Percentiles rank a stretch among this genome's conserved stretches.
These are phyloP conservation scores for Petrosia ficiformis DNA, from an alignment of 37 sponge, comb jelly and placozoan species.

Conservation along the genomic window DNA sequence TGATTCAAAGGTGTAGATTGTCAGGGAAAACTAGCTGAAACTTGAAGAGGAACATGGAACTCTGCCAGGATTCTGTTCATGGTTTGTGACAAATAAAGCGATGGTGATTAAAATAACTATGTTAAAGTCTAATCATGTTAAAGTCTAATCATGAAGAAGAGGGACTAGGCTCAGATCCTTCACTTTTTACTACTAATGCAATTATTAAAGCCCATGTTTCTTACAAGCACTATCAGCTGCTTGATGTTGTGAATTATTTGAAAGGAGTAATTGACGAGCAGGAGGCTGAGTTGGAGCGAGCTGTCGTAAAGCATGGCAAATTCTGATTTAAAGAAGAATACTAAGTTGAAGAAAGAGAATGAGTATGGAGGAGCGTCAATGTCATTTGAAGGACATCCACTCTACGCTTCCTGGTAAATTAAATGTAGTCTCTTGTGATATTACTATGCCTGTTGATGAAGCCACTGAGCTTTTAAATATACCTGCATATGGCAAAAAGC, in stretches of 20 bases:
- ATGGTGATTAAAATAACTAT: not conserved
- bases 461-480: not conserved
- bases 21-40: not conserved
- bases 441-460: slow-evolving; percentile 1
- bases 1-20: slow-evolving; percentile 11
- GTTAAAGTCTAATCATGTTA: slow-evolving; percentile 1
- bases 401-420: not conserved
- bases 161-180: slow-evolving; percentile 36
- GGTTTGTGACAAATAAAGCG: slow-evolving; percentile 4
- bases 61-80: slow-evolving; percentile 15
- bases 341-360: slow-evolving; percentile 22
- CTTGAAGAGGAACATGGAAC: not conserved
- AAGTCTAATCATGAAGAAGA: too few species aligned
- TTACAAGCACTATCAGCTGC: slow-evolving; percentile 20
- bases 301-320: slow-evolving; percentile 42
- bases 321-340: slow-evolving; percentile 21
- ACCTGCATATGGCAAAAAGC: slow-evolving; percentile 8
- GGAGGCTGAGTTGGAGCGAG: slow-evolving; percentile 37
- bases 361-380: slow-evolving; percentile 22
- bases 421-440: not conserved
- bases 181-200: slow-evolving; percentile 18
- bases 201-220: slow-evolving; percentile 13
- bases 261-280: slow-evolving; percentile 27
- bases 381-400: slow-evolving; percentile 18
- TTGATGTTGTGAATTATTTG: slow-evolving; percentile 2